A percentile compares a stretch with the other conserved stretches of the same genome.
These are phyloP conservation scores for Drosophila sp. DNA, from an alignment of 1,140 invertebrate species.

Conservation along the genomic window DNA sequence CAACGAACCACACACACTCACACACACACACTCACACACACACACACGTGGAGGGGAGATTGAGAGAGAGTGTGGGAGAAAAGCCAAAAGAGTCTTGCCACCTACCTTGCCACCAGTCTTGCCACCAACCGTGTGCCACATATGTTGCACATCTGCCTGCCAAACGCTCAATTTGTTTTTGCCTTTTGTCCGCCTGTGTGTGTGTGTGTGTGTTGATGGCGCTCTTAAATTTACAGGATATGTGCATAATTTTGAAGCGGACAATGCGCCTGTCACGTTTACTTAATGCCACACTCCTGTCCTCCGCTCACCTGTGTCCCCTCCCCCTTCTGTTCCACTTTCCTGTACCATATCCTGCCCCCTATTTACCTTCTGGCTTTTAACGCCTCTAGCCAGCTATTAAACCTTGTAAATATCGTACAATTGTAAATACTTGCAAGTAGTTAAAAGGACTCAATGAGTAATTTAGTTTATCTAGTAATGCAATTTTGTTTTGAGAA, in stretches of 20 bases:
- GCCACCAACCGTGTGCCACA: slow-evolving; percentile 21
- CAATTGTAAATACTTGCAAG: no score
- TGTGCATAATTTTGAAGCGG: slow-evolving; percentile 73
- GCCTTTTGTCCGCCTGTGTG: slow-evolving; percentile 61
- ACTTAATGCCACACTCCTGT: slow-evolving; percentile 18
- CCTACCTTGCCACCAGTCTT: not conserved
- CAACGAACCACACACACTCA: slow-evolving; percentile 4
- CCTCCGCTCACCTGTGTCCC: not conserved
- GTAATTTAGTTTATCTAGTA: no score
- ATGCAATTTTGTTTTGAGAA: no score
- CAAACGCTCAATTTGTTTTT: slow-evolving; percentile 75
- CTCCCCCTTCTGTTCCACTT: not conserved
- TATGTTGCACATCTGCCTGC: slow-evolving; percentile 58
- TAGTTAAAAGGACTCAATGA: no score
- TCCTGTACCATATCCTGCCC: no score
- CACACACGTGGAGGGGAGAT: no score
- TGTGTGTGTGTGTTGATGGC: slow-evolving; percentile 51
- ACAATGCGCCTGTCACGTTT: slow-evolving; percentile 52
- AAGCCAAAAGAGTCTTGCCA: not conserved
- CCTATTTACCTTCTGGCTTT: no score
- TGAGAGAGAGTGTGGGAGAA: not conserved
- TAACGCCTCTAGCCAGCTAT: no score
- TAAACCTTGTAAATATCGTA: no score
- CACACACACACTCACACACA: not conserved
- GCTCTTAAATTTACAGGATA: slow-evolving; percentile 79